Base-by-base conservation (phyloP, 2,797 vertebrate species). In the Peromyscus eremicus region DNA sequence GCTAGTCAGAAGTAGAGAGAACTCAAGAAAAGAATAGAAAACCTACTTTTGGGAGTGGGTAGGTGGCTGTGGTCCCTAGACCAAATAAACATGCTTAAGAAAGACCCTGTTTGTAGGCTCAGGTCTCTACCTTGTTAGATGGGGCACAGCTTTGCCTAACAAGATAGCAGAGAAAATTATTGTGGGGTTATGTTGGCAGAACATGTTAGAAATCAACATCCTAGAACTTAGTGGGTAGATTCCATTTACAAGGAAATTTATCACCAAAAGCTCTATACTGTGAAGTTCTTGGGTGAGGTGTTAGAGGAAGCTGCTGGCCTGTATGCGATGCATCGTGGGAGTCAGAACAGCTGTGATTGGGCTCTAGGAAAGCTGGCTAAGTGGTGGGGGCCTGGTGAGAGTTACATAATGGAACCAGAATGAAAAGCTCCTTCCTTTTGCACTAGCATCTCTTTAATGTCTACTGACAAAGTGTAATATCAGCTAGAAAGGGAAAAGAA, bases 291-390 rank as follows among this genome's bases (percentile, higher is more conserved):
- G 34, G 73, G 32, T 73, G 79, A 66, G 76, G 71, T 84, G 40
- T 84, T 68, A 73, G 52, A 64, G 75, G 76, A 80, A 80, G 83
- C 89, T 84, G 55, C 23, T 79, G 89, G 64, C 82, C 77, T 43
- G 57, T 37, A 13, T 57, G 55, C 1, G 11, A 43, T 76, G 46
- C n/a, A 37, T 23, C 91, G 25, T 71, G 79, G 40, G 83, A 79
- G n/a, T 83, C 52, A 66, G 57, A 23, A 79, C 66, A 76, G 37
- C 77, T 64, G 37, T 49, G 43, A 19, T 46, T 73, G 57, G 52
- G n/a, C 60, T 37, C 71, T 70, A 7, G 46, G 77, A 57, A 25
- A 96, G 62, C 60, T 77, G 82, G 37, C 68, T 70, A 40, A 37
- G 46, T 40, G 14, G 19, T 70, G 17, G 49, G 49, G 71, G 10